Conservation (phyloP, 2,113 vertebrate genomes). For the Salvelinus sp. region DNA sequence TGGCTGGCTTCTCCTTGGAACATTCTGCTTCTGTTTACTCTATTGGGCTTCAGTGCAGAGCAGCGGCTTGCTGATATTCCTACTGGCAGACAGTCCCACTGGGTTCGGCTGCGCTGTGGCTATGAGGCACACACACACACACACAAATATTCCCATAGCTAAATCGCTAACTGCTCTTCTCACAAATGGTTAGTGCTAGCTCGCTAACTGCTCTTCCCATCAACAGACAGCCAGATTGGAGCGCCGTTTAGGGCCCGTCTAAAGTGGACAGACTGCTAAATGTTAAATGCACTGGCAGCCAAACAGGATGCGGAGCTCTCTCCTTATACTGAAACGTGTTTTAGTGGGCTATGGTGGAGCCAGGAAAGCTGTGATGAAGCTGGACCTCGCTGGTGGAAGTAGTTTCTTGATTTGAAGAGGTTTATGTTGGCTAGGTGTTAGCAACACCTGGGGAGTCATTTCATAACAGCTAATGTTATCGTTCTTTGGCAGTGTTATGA, state of each 20-base stretch:
- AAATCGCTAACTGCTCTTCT: too few relatives aligned
- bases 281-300: background rate
- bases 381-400: background rate
- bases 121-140: too few relatives aligned
- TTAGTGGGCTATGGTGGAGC: background rate
- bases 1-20: too few relatives aligned
- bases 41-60: too few relatives aligned
- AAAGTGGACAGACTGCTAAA: background rate
- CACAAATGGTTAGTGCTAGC: background rate
- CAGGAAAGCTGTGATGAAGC: background rate
- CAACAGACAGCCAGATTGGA: background rate
- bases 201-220: background rate
- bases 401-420: background rate
- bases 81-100: too few relatives aligned
- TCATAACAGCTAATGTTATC: background rate
- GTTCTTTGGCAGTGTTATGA: too few relatives aligned
- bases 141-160: too few relatives aligned
- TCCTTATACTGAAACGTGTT: too few relatives aligned
- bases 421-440: background rate
- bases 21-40: too few relatives aligned
- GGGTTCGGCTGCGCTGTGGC: too few relatives aligned
- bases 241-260: background rate
- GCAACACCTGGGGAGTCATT: background rate
- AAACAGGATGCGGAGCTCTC: background rate
- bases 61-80: too few relatives aligned